Evolutionary conservation across 1,140 invertebrate genomes (phyloP).

Genomic region (Bombus superbus): DNA sequence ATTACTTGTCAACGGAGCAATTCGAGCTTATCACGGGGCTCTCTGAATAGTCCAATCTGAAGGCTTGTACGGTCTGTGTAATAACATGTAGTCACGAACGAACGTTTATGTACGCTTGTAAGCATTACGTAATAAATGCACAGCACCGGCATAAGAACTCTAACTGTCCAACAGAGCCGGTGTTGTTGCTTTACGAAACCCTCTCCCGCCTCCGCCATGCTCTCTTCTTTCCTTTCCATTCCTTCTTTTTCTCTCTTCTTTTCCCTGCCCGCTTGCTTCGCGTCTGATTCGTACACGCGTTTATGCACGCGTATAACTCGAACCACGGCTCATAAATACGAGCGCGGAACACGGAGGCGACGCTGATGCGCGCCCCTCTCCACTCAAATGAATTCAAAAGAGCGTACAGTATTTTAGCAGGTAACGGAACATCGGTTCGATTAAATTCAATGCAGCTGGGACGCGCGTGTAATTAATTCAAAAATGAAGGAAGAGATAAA

Average conservation of each 20-base stretch:
- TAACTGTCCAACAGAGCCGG: constrained; percentile 42
- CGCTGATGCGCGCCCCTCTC: neutral
- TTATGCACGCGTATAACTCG: constrained; percentile 14
- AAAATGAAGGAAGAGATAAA: neutral
- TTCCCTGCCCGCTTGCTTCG: neutral
- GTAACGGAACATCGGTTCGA: constrained; percentile 62
- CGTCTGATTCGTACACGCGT: constrained; percentile 19
- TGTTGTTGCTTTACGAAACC: constrained; percentile 17
- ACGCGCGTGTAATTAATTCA: constrained; percentile 19
- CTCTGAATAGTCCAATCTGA: constrained; percentile 42
- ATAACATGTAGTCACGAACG: constrained; percentile 54
- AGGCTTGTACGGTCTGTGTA: constrained; percentile 28
- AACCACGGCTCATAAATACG: constrained; percentile 7
- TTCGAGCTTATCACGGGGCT: constrained; percentile 26
- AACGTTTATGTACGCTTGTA: constrained; percentile 31
- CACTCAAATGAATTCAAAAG: constrained; percentile 40
- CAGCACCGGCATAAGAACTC: constrained; percentile 25
- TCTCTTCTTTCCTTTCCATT: neutral
- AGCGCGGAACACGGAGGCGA: neutral
- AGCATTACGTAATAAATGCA: constrained; percentile 64
- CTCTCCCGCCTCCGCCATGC: neutral
- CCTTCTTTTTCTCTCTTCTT: neutral
- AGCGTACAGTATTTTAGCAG: constrained; percentile 51
- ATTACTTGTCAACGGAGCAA: constrained; percentile 42
- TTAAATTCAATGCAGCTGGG: constrained; percentile 49